Percentiles rank a stretch among this genome's conserved stretches.
Conservation (phyloP, 1,140 invertebrate genomes). For the Zaprionus camerounensis region DNA sequence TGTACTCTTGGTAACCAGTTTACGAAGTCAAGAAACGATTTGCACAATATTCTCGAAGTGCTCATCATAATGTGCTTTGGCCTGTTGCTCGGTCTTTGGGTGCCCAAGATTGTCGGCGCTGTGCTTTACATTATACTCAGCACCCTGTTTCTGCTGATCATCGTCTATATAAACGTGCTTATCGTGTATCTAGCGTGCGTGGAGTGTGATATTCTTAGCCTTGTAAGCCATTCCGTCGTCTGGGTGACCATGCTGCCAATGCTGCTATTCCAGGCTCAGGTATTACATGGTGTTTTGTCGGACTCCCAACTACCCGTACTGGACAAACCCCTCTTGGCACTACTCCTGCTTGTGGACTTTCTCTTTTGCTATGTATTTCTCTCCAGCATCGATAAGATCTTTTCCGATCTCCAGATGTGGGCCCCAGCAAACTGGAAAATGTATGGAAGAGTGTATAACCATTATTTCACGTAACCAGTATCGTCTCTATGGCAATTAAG, state of each 20-base stretch:
- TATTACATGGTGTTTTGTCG: conserved; percentile 40
- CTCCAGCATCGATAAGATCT: conserved; percentile 2
- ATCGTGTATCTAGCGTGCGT: fast-evolving
- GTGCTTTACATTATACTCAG: conserved; percentile 4
- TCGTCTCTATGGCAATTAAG: background rate
- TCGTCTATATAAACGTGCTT: background rate
- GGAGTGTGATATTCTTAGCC: background rate
- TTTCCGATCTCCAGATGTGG: background rate
- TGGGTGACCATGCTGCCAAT: conserved; percentile 33
- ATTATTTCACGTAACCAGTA: background rate
- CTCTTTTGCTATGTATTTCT: conserved; percentile 37
- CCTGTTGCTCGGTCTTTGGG: conserved; percentile 36
- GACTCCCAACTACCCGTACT: background rate
- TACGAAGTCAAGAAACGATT: background rate
- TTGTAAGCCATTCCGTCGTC: conserved; percentile 7
- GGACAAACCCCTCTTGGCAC: conserved; percentile 50
- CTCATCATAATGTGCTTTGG: conserved; percentile 25
- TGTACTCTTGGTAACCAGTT: conserved; percentile 4
- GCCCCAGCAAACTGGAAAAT: background rate
- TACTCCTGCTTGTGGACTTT: conserved; percentile 53
- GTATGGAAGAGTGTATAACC: background rate
- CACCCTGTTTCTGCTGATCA: background rate
- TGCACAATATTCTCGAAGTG: conserved; percentile 34
- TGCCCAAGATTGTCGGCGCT: conserved; percentile 10
- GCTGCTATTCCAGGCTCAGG: conserved; percentile 53